Conservation (phyloP, 1,140 invertebrate species). For the Hestina assimilis region DNA sequence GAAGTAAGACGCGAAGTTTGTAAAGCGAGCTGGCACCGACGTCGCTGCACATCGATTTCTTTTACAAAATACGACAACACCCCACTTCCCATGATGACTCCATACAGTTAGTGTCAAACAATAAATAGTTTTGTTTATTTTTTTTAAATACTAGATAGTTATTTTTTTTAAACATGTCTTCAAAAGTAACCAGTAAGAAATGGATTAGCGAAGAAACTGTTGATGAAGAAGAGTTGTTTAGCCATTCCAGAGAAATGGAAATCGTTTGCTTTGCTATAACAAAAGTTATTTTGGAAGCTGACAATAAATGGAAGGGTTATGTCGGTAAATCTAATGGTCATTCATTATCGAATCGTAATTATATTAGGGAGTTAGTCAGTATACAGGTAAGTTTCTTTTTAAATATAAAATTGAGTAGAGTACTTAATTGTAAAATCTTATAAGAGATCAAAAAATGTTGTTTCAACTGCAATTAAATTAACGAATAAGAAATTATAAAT, state of each 20-base stretch:
- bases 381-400: constrained; percentile 58
- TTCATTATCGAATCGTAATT: constrained; percentile 63
- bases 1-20: constrained; percentile 39
- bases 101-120: constrained; percentile 42
- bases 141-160: constrained; percentile 21
- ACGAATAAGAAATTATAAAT: no score
- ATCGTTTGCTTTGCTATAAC: constrained; percentile 65
- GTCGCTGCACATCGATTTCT: constrained; percentile 63
- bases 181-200: constrained; percentile 54
- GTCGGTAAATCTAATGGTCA: constrained; percentile 39
- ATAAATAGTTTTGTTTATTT: constrained; percentile 36
- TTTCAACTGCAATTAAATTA: no score
- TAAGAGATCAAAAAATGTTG: neutral
- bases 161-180: constrained; percentile 42
- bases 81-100: constrained; percentile 49
- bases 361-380: constrained; percentile 73
- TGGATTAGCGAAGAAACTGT: constrained; percentile 63
- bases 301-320: constrained; percentile 65
- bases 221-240: constrained; percentile 61
- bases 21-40: constrained; percentile 42
- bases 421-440: neutral
- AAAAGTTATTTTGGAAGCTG: constrained; percentile 61
- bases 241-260: constrained; percentile 62
- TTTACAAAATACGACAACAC: constrained; percentile 38
- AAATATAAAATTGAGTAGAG: neutral